phyloP scores from a whole-genome alignment of 2,888 invertebrate species.

The Dusona sp. region DNA sequence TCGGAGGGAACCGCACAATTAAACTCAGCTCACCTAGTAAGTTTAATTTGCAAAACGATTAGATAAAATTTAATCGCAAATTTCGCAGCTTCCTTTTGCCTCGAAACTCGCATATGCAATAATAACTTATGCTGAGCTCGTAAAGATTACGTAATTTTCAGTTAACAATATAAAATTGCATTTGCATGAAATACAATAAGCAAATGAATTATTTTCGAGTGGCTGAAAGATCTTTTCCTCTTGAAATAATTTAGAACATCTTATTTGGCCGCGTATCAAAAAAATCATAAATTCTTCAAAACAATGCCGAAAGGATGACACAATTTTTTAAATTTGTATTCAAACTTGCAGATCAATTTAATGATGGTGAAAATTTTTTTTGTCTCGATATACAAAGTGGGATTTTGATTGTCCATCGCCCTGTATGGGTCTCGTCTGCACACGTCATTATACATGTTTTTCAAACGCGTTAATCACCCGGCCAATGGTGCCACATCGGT shows the following conservation, averaged over 20 bases:
- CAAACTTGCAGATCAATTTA: background rate
- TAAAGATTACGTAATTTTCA: background rate
- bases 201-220: background rate
- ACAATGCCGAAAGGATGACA: no score
- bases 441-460: slow-evolving; percentile 10
- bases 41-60: slow-evolving; percentile 51
- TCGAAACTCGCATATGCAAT: background rate
- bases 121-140: background rate
- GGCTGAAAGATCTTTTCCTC: background rate
- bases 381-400: background rate
- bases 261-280: background rate
- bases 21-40: slow-evolving; percentile 44
- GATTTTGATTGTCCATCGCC: slow-evolving; percentile 27
- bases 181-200: background rate
- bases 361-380: background rate
- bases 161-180: background rate
- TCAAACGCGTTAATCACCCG: slow-evolving; percentile 34
- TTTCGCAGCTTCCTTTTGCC: slow-evolving; percentile 31
- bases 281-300: background rate
- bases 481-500: slow-evolving; percentile 57
- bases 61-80: slow-evolving; percentile 57
- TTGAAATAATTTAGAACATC: background rate
- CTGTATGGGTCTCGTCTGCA: slow-evolving; percentile 8
- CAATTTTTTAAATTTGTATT: background rate
- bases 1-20: slow-evolving; percentile 52